phyloP scores from a whole-genome alignment of 2,888 invertebrate species.

The Orchesellides sinensis region DNA sequence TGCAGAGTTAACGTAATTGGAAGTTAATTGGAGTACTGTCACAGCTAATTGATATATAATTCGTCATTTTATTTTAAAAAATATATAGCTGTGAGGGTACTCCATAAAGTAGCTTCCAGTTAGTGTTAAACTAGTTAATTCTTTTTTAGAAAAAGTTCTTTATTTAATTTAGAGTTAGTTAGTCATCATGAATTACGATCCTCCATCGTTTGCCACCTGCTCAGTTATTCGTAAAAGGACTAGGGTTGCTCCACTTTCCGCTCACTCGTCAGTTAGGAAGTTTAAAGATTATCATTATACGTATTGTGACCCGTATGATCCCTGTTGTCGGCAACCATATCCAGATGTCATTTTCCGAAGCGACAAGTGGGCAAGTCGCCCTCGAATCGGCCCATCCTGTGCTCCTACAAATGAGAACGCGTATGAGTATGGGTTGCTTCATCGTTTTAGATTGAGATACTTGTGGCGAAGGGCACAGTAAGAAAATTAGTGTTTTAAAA shows the following conservation, averaged over 20 bases:
- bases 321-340: not conserved
- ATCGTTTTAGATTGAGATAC: not conserved
- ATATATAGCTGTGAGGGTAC: no score
- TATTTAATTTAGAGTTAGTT: no score
- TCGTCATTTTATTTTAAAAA: no score
- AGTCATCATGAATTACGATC: not conserved
- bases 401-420: not conserved
- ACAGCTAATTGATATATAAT: no score
- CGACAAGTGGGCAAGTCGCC: not conserved
- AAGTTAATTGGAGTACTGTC: no score
- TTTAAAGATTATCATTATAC: not conserved
- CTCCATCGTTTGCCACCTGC: no score
- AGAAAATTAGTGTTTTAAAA: no score
- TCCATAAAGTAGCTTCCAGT: no score
- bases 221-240: not conserved
- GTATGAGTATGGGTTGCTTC: not conserved
- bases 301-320: conserved; percentile 14
- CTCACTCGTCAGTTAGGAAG: no score
- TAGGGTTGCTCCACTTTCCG: not conserved
- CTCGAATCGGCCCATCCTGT: not conserved
- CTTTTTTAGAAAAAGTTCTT: no score
- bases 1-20: no score
- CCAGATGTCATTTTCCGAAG: not conserved
- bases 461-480: not conserved
- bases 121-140: no score